These are phyloP conservation scores for Andrena marginata DNA, from an alignment of 2,888 invertebrate species.

Conservation along the genomic window DNA sequence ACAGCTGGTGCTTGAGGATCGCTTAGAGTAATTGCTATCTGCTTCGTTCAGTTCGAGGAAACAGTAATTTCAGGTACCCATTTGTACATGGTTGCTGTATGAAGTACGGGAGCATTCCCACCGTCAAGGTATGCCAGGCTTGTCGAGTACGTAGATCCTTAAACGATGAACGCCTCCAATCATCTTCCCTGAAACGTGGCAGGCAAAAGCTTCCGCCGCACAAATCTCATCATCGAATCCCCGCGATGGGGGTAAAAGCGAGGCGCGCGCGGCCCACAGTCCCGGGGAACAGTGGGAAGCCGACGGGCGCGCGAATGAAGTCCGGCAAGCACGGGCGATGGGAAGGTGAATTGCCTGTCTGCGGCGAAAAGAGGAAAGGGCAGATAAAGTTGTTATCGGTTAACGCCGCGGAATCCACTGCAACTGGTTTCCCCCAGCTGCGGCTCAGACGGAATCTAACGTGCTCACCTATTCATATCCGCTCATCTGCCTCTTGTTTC, in stretches of 20 bases:
- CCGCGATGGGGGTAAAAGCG: background rate
- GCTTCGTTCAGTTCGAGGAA: background rate
- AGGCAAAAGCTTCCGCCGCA: background rate
- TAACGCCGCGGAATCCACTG: conserved; percentile 76
- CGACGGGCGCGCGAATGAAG: conserved; percentile 31
- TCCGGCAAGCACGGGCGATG: conserved; percentile 47
- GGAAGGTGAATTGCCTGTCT: conserved; percentile 61
- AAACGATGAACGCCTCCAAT: background rate
- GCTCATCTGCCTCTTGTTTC: conserved; percentile 4
- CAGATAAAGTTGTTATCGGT: conserved; percentile 78
- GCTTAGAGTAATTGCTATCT: too few relatives aligned
- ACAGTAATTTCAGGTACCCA: background rate
- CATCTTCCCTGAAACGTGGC: background rate
- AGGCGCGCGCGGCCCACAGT: background rate
- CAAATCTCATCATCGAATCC: background rate
- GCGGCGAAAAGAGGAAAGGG: conserved; percentile 65
- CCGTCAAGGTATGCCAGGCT: too few relatives aligned
- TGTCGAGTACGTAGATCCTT: too few relatives aligned
- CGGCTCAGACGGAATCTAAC: conserved; percentile 43
- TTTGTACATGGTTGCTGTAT: background rate
- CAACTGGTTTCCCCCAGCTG: conserved; percentile 67
- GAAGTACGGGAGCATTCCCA: too few relatives aligned
- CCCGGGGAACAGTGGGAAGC: background rate
- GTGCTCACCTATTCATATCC: conserved; percentile 50
- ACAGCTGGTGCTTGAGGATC: background rate